These are phyloP conservation scores for Lophochroa leadbeateri DNA, from an alignment of 2,113 vertebrate species.

Conservation along the genomic window DNA sequence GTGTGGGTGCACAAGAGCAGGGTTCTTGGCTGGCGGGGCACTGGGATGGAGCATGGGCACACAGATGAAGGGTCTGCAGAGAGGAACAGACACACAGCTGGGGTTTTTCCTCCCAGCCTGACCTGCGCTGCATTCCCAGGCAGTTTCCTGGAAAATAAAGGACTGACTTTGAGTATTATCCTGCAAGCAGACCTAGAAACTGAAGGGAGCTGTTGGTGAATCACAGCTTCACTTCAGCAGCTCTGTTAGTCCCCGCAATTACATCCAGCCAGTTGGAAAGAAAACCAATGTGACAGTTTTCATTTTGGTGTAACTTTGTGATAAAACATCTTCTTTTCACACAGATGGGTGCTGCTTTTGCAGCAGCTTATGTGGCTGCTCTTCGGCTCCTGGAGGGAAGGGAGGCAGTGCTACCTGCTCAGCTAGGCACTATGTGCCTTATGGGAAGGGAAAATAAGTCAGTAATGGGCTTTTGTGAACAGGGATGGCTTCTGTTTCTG, in stretches of 20 bases:
- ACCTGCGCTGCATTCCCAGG: neutral
- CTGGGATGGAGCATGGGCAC: neutral
- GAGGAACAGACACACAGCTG: neutral
- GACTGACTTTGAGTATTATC: neutral
- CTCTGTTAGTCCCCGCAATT: neutral
- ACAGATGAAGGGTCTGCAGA: neutral
- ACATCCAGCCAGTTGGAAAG: neutral
- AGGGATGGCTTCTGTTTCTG: neutral
- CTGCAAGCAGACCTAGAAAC: neutral
- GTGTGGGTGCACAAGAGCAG: neutral
- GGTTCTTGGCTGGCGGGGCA: neutral
- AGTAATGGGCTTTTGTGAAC: neutral
- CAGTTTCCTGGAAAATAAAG: neutral
- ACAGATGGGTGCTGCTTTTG: fast-evolving
- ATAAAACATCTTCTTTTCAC: neutral
- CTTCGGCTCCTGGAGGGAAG: neutral
- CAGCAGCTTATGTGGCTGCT: neutral
- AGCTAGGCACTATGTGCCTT: fast-evolving
- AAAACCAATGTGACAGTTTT: neutral
- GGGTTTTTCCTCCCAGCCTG: neutral
- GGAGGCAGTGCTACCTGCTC: neutral
- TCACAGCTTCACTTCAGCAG: neutral
- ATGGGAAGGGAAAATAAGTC: neutral
- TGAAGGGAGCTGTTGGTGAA: neutral
- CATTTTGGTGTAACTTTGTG: neutral